Base-by-base conservation (phyloP, 1,140 invertebrate species). In the Parapsyche elsis region DNA sequence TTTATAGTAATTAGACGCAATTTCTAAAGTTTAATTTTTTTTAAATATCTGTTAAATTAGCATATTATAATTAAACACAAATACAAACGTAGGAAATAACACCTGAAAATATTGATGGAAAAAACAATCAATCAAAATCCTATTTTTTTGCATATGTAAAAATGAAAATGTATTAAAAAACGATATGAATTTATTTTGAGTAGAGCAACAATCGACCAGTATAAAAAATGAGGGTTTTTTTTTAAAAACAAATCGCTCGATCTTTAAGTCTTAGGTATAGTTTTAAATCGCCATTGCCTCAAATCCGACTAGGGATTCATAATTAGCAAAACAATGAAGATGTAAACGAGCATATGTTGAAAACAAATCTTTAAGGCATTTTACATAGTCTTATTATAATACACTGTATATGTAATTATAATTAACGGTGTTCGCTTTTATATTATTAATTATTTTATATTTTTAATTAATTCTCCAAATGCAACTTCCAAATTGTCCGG, bases 111-210 rank as follows among this genome's bases (percentile, higher is more conserved):
- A 61, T 61, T 9, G 57, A 2, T 61, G 57, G 16, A 61, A 61
- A 61, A 53, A 53, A 38, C 30, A 61, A 57, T n/a, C 57, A 61
- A 16, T 21, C 57, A 0, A 61, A 2, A 61, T 9, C 16, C 0
- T 21, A 61, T 14, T 67, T 24, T 67, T 26, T 67, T 67, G 64
- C 24, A 67, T 67, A 67, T 67, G 64, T 67, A 67, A 61, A 19
- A 61, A 61, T 61, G 57, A 21, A 61, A 61, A 19, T 67, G 64
- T 24, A 67, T 26, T 21, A 24, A 38, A 64, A 23, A 64, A 64
- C 16, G 24, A n/a, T n/a, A 67, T 23, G 64, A 24, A 14, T 67
- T 67, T 67, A 67, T 26, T 30, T 30, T 67, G 0, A 67, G 5
- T 67, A 61, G 57, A 61, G 21, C 9, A 61, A 61, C 16, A 19